Percentiles rank a stretch among this genome's conserved stretches.
phyloP scores from a whole-genome alignment of 2,113 vertebrate genomes.

The Ageneiosus marmoratus region DNA sequence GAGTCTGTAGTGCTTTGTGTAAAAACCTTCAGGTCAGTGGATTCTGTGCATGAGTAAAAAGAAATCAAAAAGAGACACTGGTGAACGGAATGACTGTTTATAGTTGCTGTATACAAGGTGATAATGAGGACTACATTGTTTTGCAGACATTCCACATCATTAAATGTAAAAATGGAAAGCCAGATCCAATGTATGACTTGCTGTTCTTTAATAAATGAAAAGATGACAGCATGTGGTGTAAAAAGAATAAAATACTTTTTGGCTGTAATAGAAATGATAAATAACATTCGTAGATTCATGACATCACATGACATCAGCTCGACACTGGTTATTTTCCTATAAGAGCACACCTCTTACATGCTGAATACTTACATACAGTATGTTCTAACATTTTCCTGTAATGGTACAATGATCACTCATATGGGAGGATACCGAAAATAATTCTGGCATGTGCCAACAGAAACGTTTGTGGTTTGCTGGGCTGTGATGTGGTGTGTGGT shows the following conservation, averaged over 20 bases:
- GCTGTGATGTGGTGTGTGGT: constrained; percentile 30
- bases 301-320: too few relatives aligned
- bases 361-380: not conserved
- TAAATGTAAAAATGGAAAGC: not conserved
- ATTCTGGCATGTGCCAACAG: not conserved
- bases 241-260: not conserved
- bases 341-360: not conserved
- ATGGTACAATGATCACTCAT: not conserved
- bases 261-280: not conserved
- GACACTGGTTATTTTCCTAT: not conserved
- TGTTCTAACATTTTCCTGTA: not conserved
- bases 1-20: not conserved
- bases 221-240: not conserved
- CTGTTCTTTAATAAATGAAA: not conserved
- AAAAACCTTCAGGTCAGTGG: not conserved
- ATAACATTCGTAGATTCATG: too few relatives aligned
- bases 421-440: constrained; percentile 1
- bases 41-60: not conserved
- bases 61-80: not conserved
- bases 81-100: not conserved
- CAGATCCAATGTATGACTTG: not conserved
- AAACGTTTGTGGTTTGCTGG: constrained; percentile 9
- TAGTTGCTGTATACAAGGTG: not conserved
- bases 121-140: not conserved
- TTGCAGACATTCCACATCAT: not conserved